A percentile compares a stretch with the other conserved stretches of the same genome.
Conservation (phyloP, 2,113 vertebrate species). For the Hippocampus abdominalis region DNA sequence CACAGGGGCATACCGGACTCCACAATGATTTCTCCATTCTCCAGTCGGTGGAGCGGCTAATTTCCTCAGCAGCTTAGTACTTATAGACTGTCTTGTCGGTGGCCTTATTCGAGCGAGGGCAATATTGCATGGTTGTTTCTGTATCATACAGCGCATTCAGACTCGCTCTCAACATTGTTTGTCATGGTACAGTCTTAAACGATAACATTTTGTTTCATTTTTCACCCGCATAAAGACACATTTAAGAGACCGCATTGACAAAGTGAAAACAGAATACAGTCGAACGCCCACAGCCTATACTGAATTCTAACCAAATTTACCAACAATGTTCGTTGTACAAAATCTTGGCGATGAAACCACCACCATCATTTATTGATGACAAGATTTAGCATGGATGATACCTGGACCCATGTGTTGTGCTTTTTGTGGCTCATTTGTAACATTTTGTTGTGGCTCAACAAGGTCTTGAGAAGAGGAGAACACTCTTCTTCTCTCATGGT, state of each 20-base stretch:
- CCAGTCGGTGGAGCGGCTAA: constrained; percentile 67
- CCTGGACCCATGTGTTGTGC: no score
- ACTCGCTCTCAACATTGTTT: background rate
- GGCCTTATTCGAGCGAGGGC: constrained; percentile 28
- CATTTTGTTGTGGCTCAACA: no score
- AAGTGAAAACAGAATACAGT: background rate
- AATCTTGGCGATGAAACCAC: no score
- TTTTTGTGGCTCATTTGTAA: background rate
- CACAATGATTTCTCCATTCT: constrained; percentile 70
- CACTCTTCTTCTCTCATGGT: no score
- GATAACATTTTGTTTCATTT: background rate
- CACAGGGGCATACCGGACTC: constrained; percentile 58
- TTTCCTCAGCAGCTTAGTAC: constrained; percentile 66
- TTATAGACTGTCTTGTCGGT: constrained; percentile 58
- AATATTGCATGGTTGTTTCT: constrained; percentile 47
- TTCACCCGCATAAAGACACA: background rate
- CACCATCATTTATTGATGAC: no score
- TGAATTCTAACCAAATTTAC: background rate
- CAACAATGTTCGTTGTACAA: background rate
- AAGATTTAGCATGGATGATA: background rate
- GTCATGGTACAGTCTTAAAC: background rate
- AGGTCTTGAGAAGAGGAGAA: no score
- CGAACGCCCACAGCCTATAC: background rate
- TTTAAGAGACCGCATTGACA: background rate
- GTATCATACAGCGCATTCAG: constrained; percentile 28